phyloP scores from a whole-genome alignment of 2,113 vertebrate genomes.

The Cochlearius cochlearius region DNA sequence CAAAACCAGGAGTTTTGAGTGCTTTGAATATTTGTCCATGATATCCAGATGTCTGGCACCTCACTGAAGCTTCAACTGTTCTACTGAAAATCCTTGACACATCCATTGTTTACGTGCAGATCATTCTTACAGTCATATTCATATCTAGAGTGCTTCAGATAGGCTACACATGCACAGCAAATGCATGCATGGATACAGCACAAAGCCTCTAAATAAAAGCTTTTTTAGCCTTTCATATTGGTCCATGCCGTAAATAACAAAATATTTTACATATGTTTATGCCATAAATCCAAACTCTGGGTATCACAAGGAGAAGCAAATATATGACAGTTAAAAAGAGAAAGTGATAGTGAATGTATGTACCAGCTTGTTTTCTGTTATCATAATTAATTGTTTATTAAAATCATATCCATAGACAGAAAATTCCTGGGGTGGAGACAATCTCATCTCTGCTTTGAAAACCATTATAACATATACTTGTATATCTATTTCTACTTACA shows the following conservation, averaged over 20 bases:
- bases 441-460: not conserved
- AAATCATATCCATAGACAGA: not conserved
- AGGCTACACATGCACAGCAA: not conserved
- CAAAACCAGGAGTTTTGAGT: not conserved
- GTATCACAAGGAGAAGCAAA: not conserved
- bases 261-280: not conserved
- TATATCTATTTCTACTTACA: not conserved
- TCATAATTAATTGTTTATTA: not conserved
- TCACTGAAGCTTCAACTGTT: not conserved
- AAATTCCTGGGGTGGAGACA: not conserved
- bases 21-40: not conserved
- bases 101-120: not conserved
- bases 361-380: not conserved
- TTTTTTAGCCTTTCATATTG: not conserved
- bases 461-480: not conserved
- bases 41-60: constrained; percentile 35
- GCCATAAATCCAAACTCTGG: not conserved
- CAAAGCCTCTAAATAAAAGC: not conserved
- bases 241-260: not conserved
- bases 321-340: not conserved
- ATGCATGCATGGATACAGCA: accelerated
- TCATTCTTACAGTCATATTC: not conserved
- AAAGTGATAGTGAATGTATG: not conserved
- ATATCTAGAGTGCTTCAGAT: not conserved
- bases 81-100: not conserved